phyloP scores from a whole-genome alignment of 2,888 invertebrate genomes.

The Autographa pulchrina region DNA sequence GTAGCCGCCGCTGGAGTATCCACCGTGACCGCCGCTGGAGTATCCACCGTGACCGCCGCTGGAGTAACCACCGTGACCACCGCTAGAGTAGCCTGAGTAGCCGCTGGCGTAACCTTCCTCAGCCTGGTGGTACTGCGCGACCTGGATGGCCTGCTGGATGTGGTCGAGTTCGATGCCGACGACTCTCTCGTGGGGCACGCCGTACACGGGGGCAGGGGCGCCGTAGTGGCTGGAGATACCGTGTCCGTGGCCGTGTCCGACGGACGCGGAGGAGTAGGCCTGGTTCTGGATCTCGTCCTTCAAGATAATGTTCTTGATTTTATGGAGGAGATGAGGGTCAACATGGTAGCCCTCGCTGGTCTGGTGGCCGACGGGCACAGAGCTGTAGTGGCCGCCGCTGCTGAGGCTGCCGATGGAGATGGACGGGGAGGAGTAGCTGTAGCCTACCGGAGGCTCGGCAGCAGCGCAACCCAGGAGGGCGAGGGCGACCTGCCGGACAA shows the following conservation, averaged over 20 bases:
- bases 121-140: constrained; percentile 95
- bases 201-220: constrained; percentile 91
- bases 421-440: constrained; percentile 87
- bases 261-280: constrained; percentile 83
- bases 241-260: constrained; percentile 80
- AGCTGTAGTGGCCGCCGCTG: constrained; percentile 93
- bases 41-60: constrained; percentile 69
- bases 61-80: constrained; percentile 80
- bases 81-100: constrained; percentile 75
- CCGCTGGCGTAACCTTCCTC: constrained; percentile 86
- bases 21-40: constrained; percentile 63
- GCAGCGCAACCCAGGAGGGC: constrained; percentile 93
- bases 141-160: constrained; percentile 95
- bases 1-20: constrained; percentile 65
- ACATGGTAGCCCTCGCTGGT: constrained; percentile 95
- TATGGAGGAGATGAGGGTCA: constrained; percentile 94
- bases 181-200: constrained; percentile 91
- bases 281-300: constrained; percentile 92
- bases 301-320: constrained; percentile 95
- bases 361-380: constrained; percentile 94
- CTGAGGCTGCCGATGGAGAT: constrained; percentile 90
- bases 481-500: constrained; percentile 89
- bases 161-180: constrained; percentile 96
- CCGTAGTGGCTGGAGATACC: constrained; percentile 92
- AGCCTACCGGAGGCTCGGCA: constrained; percentile 94